Base-by-base conservation (phyloP, 2,113 vertebrate genomes). In the Chaetura pelagica region DNA sequence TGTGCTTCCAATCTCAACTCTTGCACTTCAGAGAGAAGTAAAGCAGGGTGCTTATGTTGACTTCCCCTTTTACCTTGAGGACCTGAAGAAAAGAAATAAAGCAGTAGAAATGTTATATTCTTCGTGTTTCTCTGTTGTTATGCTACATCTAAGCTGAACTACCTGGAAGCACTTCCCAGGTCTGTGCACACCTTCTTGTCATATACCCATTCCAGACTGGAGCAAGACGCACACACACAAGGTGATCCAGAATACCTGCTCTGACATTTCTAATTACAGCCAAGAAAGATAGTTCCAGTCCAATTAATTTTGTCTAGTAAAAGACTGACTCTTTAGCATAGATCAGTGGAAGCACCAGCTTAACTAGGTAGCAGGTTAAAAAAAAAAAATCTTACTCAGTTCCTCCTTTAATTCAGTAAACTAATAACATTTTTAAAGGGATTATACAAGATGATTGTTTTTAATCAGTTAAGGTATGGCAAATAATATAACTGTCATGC, bases 141-240 rank as follows among this genome's bases (percentile, higher is more conserved):
- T 34, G 13, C 10, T 38, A 29, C 21, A 58, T 71, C 52, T 75
- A 62, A 80, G 54, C 3, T 8, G 54, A 67, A 93, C 52, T 52
- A 75, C 15, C 26, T 58, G 32, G 27, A 38, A 74, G 32, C 22
- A 19, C 29, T 81, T 81, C 34, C 34, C 21, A n/a, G 13, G 27
- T 38, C 38, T 46, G 30, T 30, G 32, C 38, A 32, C 10, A 19
- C 21, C 24, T 77, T 57, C 32, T 71, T 34, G 30, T 59, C 5
- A 1, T 4, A 7, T 34, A 15, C 24, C 8, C 8, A 38, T n/a
- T 24, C 11, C 35, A 75, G 48, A 24, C 26, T 2, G 2, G n/a
- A 64, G 49, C 62, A 83, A 75, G 35, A 57, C 17, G 21, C 81
- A 73, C 46, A 34, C 26, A 51, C 24, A 23, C 22, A 58, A 42